Conservation (phyloP, 2,113 vertebrate genomes). For the Zosterops hypoxanthus region DNA sequence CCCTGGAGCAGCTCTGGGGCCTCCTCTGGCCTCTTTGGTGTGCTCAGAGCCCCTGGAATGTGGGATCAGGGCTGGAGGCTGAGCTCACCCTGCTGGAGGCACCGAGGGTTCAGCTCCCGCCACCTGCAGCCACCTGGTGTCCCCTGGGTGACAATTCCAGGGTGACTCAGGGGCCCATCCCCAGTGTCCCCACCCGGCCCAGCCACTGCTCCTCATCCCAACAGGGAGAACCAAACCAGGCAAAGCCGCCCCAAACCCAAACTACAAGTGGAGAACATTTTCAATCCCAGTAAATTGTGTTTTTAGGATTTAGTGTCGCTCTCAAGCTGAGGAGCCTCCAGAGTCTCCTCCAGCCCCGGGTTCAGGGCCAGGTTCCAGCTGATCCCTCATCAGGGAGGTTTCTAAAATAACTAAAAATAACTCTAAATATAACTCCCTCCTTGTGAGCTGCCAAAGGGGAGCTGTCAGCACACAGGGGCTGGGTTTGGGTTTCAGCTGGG, state of each 20-base stretch:
- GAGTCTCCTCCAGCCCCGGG: not conserved
- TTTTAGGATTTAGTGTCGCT: not conserved
- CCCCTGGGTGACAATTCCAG: not conserved
- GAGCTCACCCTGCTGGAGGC: not conserved
- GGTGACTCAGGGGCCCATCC: not conserved
- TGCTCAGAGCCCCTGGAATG: not conserved
- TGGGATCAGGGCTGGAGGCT: not conserved
- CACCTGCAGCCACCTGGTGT: not conserved
- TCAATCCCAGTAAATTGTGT: not conserved
- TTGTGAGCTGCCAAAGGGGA: not conserved
- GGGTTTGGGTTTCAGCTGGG: slow-evolving; percentile 5
- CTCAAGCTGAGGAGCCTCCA: rapidly evolving
- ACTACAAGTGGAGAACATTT: not conserved
- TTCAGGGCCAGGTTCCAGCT: not conserved
- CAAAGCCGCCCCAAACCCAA: not conserved
- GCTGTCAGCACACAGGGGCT: not conserved
- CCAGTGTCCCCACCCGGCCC: not conserved
- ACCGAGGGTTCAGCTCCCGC: not conserved
- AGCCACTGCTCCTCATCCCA: not conserved
- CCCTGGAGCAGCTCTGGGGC: too few species aligned
- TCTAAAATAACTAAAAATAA: not conserved
- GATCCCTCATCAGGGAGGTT: not conserved
- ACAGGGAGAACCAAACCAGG: not conserved
- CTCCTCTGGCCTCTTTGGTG: not conserved
- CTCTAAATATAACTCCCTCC: not conserved